phyloP scores from a whole-genome alignment of 2,888 invertebrate genomes.

The Petrolisthes cinctipes region DNA sequence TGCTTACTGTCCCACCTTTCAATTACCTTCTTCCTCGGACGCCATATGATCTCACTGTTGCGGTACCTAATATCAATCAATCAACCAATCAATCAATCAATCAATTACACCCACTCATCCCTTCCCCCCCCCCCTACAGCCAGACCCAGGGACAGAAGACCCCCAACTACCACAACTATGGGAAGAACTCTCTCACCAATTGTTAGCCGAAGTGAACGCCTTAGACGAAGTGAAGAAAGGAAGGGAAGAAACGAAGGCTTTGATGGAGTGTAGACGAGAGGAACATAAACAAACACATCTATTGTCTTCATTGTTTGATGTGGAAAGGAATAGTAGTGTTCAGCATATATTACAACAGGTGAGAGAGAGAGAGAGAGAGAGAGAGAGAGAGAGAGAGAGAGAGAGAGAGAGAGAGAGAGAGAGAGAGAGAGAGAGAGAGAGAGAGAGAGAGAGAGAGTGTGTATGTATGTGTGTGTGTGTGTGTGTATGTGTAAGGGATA shows the following conservation, averaged over 20 bases:
- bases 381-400: too few relatives aligned
- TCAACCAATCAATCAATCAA: too few relatives aligned
- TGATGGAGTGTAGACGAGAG: constrained; percentile 18
- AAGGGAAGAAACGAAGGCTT: constrained; percentile 48
- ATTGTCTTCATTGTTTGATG: constrained; percentile 45
- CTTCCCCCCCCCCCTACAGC: constrained; percentile 29
- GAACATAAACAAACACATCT: constrained; percentile 40
- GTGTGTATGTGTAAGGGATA: constrained; percentile 48
- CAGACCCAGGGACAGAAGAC: constrained; percentile 52
- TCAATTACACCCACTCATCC: too few relatives aligned
- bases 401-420: too few relatives aligned
- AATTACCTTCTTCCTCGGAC: too few relatives aligned
- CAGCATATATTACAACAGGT: constrained; percentile 52
- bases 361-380: background rate
- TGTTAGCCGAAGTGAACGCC: constrained; percentile 36
- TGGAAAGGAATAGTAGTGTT: constrained; percentile 46
- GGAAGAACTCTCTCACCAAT: constrained; percentile 45
- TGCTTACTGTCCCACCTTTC: too few relatives aligned
- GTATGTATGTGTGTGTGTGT: too few relatives aligned
- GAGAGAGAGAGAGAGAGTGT: too few relatives aligned
- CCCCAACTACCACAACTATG: constrained; percentile 44
- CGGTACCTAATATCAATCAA: too few relatives aligned
- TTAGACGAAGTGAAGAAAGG: constrained; percentile 36
- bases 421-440: too few relatives aligned
- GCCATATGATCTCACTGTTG: too few relatives aligned